These are phyloP conservation scores for Zonitis immaculata DNA, from an alignment of 2,888 invertebrate genomes.

Conservation along the genomic window DNA sequence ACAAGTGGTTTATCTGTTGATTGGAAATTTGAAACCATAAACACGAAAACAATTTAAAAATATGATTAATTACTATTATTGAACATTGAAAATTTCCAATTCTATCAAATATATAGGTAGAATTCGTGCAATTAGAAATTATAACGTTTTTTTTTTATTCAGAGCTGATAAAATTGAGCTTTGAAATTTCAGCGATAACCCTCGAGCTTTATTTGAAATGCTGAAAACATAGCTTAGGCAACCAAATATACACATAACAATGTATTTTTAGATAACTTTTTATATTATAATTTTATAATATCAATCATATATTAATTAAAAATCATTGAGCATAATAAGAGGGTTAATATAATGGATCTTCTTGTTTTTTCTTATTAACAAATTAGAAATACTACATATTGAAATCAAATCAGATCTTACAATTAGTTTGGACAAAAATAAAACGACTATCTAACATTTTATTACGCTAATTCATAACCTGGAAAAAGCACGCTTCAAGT, in stretches of 20 bases:
- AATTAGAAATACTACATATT: no score
- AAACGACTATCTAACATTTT: not conserved
- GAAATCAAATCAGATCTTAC: no score
- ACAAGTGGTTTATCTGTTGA: not conserved
- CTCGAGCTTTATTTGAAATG: not conserved
- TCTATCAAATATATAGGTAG: not conserved
- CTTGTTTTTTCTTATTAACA: no score
- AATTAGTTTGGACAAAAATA: not conserved
- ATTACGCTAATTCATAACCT: not conserved
- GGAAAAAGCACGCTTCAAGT: not conserved
- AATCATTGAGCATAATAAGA: no score
- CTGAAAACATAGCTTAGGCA: not conserved
- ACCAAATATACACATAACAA: not conserved
- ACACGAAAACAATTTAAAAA: not conserved
- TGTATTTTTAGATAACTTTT: not conserved
- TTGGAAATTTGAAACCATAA: not conserved
- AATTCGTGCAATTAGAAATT: not conserved
- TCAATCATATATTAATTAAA: no score
- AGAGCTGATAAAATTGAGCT: not conserved
- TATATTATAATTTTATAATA: no score
- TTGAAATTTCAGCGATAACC: not conserved
- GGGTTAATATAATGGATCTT: no score
- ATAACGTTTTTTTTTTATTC: no score
- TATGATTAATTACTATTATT: slow-evolving; percentile 8
- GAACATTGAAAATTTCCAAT: not conserved